Evolutionary conservation across 2,113 vertebrate genomes (phyloP).

Genomic region (Scalopus aquaticus): DNA sequence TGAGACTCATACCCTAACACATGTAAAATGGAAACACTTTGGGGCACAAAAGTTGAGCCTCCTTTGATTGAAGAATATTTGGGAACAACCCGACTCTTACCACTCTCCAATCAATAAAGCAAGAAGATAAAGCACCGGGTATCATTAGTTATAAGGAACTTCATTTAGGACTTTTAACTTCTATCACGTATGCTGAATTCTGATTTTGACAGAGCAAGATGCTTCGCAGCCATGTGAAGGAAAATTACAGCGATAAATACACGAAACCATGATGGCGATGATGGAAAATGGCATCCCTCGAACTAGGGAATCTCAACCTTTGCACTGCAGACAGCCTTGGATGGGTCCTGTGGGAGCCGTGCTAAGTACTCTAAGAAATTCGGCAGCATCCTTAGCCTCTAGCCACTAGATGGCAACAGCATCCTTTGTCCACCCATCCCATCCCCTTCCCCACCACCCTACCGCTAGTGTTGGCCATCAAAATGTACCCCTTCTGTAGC

Average conservation of each 20-base stretch:
- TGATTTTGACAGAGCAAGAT: not conserved
- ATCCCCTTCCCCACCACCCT: too few species aligned
- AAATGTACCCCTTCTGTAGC: not conserved
- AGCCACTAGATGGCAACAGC: not conserved
- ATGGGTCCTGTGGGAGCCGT: not conserved
- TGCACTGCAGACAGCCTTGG: not conserved
- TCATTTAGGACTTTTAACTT: not conserved
- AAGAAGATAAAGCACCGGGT: not conserved
- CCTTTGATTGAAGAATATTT: not conserved
- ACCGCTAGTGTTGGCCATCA: not conserved
- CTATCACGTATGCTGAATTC: not conserved
- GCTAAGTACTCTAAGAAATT: not conserved
- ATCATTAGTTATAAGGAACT: not conserved
- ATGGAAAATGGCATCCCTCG: not conserved
- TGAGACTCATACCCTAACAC: not conserved
- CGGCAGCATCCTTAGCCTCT: not conserved
- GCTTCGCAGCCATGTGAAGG: not conserved
- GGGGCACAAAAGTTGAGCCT: not conserved
- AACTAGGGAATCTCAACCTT: not conserved
- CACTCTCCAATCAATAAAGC: not conserved
- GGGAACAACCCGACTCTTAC: not conserved
- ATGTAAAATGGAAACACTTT: not conserved
- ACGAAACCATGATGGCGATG: not conserved
- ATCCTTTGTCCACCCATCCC: not conserved
- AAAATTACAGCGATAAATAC: not conserved